A percentile compares a stretch with the other conserved stretches of the same genome.
phyloP scores from a whole-genome alignment of 2,888 invertebrate genomes.

The Dasypogon diadema region DNA sequence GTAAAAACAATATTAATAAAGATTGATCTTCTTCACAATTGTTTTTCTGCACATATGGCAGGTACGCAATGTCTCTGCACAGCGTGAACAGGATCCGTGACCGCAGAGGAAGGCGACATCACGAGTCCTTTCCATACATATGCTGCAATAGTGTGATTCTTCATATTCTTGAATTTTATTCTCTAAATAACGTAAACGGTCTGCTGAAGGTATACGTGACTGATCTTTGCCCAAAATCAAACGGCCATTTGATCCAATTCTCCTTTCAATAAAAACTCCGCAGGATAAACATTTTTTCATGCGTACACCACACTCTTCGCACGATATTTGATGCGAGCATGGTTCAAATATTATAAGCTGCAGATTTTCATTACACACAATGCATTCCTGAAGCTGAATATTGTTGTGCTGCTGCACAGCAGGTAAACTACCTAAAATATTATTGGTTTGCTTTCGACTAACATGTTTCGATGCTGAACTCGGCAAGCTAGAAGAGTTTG shows the following conservation, averaged over 20 bases:
- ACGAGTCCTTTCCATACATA: slow-evolving; percentile 87
- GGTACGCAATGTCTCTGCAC: slow-evolving; percentile 82
- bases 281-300: slow-evolving; percentile 84
- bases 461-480: slow-evolving; percentile 53
- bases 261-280: slow-evolving; percentile 72
- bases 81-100: slow-evolving; percentile 85
- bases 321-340: slow-evolving; percentile 80
- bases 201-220: slow-evolving; percentile 74
- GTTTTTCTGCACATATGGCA: slow-evolving; percentile 81
- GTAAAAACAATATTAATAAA: background rate
- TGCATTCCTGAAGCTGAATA: slow-evolving; percentile 73
- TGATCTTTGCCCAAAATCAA: slow-evolving; percentile 68
- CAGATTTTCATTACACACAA: slow-evolving; percentile 78
- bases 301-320: slow-evolving; percentile 79
- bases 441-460: slow-evolving; percentile 56
- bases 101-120: slow-evolving; percentile 91
- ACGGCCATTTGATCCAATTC: slow-evolving; percentile 71
- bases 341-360: slow-evolving; percentile 78
- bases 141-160: slow-evolving; percentile 86
- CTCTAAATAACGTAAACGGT: slow-evolving; percentile 76
- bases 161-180: slow-evolving; percentile 87
- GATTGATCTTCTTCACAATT: slow-evolving; percentile 68
- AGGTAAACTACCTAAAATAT: slow-evolving; percentile 29
- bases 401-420: slow-evolving; percentile 54
- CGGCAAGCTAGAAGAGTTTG: slow-evolving; percentile 46